Conservation (phyloP, 2,888 invertebrate genomes). For the Tenthredo distinguenda region DNA sequence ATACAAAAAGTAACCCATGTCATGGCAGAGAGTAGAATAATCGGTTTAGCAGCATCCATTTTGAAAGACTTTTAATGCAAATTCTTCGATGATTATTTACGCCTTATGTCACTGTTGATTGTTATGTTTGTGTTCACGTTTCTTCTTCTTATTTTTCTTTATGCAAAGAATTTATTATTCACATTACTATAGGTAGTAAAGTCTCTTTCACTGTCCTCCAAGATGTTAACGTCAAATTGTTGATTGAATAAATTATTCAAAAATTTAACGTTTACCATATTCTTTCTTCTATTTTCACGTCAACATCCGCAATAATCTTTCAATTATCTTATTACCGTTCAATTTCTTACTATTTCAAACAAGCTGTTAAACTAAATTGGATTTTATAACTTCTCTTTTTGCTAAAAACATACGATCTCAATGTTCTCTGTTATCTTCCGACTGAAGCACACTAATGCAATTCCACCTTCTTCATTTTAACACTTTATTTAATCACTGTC, state of each 20-base stretch:
- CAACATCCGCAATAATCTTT: background rate
- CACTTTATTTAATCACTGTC: background rate
- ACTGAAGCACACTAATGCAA: background rate
- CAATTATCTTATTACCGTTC: background rate
- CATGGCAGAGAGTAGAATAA: background rate
- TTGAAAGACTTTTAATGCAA: background rate
- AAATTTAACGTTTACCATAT: background rate
- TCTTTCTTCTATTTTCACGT: background rate
- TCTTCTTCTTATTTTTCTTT: background rate
- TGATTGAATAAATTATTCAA: background rate
- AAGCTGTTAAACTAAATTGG: background rate
- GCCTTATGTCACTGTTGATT: background rate
- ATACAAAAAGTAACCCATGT: conserved; percentile 20
- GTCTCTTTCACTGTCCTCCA: background rate
- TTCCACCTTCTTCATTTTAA: background rate
- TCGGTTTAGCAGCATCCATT: conserved; percentile 20
- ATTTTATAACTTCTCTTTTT: background rate
- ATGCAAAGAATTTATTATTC: background rate
- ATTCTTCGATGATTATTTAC: background rate
- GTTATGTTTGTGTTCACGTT: background rate
- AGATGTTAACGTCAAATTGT: background rate
- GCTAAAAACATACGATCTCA: background rate
- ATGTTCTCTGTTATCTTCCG: background rate
- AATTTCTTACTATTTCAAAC: background rate
- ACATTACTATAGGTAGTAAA: background rate